Evolutionary conservation across 37 sponge, comb jelly and placozoan species (phyloP), one percentile per base, ranked within the genome.

Genomic region (Spongilla lacustris): DNA sequence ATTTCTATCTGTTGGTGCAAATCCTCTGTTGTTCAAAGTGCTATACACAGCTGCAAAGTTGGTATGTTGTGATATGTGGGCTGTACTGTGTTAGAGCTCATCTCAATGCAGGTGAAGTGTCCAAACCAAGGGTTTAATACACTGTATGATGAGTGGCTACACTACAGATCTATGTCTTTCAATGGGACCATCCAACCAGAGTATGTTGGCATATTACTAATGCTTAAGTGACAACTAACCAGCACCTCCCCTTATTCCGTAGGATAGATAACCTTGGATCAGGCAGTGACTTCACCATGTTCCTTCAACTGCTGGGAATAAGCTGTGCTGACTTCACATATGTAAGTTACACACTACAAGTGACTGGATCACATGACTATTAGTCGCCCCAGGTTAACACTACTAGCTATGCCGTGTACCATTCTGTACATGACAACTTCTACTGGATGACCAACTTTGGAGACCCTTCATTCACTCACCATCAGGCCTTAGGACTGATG

Each of bases 391-490:
- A 46, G 46, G 46, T 46, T 46, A 46, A 46, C 46, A 46, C 46
- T 46, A 46, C 46, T 46, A 46, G 46, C 28, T 93, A 93, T 66
- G 79, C 87, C 23, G 93, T 93, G 27, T 93, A 93, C 37, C 93
- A 93, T 48, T 93, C 93, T 0, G 89, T 93, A 30, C 93, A 93
- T 68, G 93, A 93, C 67, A 93, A 89, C 68, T 89, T 86, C 81
- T 82, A 89, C 79, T 93, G 84, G 84, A 71, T 86, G 80, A 67
- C 26, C 17, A 66, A 83, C 69, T 86, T 83, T 78, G 89, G 34
- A 19, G 93, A 93, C 50, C 80, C 72, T 31, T 25, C 37, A 66
- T 93, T 93, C 76, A 50, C 93, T 46, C 83, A 86, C 50, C 86
- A 89, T 69, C 32, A 19, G 25, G 93, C 93, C 2, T 21, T 86